phyloP scores from a whole-genome alignment of 2,113 vertebrate species.

The Gymnogyps californianus region DNA sequence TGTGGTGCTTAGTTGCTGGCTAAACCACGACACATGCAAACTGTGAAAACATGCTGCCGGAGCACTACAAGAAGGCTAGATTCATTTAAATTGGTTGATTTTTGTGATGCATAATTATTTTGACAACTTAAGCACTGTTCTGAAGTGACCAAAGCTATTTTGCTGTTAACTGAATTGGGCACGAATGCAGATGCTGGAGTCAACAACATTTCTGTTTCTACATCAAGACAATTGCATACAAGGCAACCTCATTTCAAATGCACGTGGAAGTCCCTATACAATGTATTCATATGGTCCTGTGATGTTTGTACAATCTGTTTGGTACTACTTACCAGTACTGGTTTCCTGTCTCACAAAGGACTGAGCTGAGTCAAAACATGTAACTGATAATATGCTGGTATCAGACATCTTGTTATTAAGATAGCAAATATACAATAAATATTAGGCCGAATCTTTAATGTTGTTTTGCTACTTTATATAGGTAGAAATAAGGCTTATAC shows the following conservation, averaged over 20 bases:
- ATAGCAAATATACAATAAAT: neutral
- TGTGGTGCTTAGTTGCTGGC: too few relatives aligned
- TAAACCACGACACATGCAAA: neutral
- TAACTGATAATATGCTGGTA: neutral
- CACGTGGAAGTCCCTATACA: neutral
- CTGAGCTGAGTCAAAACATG: neutral
- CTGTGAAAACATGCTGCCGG: neutral
- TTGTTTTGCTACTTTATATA: neutral
- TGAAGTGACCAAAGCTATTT: neutral
- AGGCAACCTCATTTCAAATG: neutral
- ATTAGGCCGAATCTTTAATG: neutral
- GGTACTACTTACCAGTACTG: neutral
- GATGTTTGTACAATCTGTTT: neutral
- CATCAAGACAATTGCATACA: neutral
- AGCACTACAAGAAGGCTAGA: neutral
- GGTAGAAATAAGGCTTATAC: neutral
- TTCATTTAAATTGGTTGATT: neutral
- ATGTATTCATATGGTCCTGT: neutral
- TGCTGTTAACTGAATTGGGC: neutral
- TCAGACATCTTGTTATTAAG: neutral
- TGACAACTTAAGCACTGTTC: neutral
- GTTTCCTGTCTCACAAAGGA: neutral
- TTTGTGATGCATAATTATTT: neutral
- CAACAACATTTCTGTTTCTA: neutral
- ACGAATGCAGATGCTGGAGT: neutral